Percentiles rank a stretch among this genome's conserved stretches.
Conservation (phyloP, 2,113 vertebrate genomes). For the Vanacampus margaritifer region DNA sequence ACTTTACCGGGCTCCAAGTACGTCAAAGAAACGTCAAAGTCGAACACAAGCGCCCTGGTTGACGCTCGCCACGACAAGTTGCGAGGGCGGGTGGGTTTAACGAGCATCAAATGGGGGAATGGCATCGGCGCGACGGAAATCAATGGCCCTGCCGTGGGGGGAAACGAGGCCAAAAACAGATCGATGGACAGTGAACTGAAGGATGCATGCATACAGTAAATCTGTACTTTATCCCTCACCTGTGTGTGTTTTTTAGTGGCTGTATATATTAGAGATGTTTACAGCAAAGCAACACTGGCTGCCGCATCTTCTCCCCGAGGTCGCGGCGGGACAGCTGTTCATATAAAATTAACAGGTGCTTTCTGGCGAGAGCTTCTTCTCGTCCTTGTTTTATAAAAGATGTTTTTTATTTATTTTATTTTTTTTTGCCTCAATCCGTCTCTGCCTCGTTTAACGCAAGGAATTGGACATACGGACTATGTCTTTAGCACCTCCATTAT, state of each 20-base stretch:
- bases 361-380: constrained; percentile 23
- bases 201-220: background rate
- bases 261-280: constrained; percentile 42
- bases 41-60: background rate
- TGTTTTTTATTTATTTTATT: too few species aligned
- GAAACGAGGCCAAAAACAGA: constrained; percentile 11
- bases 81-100: background rate
- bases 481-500: background rate
- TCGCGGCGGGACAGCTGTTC: constrained; percentile 48
- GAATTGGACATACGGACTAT: background rate
- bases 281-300: constrained; percentile 29
- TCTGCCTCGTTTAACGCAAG: background rate
- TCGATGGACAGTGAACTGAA: background rate
- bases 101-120: background rate
- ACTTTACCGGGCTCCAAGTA: background rate
- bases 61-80: background rate
- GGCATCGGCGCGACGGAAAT: constrained; percentile 7
- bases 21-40: background rate
- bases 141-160: constrained; percentile 2
- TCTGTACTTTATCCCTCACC: background rate
- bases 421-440: background rate
- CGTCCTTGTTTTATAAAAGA: background rate
- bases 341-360: constrained; percentile 52
- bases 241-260: background rate
- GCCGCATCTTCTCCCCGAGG: constrained; percentile 24